Base-by-base conservation (phyloP, 2,888 invertebrate species). In the Drosophila borealis region DNA sequence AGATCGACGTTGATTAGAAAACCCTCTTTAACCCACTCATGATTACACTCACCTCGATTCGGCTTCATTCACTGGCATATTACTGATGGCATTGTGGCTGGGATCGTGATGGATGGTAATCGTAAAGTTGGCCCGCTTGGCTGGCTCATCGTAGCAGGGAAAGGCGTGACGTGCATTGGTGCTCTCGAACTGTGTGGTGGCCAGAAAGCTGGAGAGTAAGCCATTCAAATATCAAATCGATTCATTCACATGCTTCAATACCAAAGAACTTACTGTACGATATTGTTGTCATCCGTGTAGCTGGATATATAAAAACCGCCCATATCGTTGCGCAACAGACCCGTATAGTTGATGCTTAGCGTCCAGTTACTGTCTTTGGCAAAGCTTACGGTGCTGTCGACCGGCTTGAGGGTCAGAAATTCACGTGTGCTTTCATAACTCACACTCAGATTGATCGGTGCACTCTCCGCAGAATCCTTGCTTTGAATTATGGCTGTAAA, bases 111-210 rank as follows among this genome's bases (percentile, higher is more conserved):
- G 67, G 3, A 92, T 74, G 13, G 84, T 82, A 1, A 92, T 89
- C 8, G 63, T 78, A 39, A 92, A 91, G 3, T 76, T 95, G 0
- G 98, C 96, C 83, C 97, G 97, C 92, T 95, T 94, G 2, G 94
- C 80, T 0, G 92, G 92, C 55, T 91, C 95, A 81, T 96, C 96
- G 83, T 95, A 96, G 84, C 96, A 96, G 0, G 96, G 96, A 88
- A 96, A 96, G 0, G 94, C 95, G 42, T 93, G 93, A 1, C 96
- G 94, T 0, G 95, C 95, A 65, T 94, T 93, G 0, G 94, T 94
- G 0, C 95, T 94, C 89, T 96, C 95, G 46, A 96, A 94, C 68
- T 96, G 95, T 0, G 96, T 95, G 0, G 95, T 94, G 3, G 94
- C 94, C 10, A 95, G 90, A 48, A 82, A 88, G 39, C 92, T 91